Percentiles rank a stretch among this genome's conserved stretches.
Conservation (phyloP, 2,113 vertebrate genomes). For the Thalassarche chlororhynchos region DNA sequence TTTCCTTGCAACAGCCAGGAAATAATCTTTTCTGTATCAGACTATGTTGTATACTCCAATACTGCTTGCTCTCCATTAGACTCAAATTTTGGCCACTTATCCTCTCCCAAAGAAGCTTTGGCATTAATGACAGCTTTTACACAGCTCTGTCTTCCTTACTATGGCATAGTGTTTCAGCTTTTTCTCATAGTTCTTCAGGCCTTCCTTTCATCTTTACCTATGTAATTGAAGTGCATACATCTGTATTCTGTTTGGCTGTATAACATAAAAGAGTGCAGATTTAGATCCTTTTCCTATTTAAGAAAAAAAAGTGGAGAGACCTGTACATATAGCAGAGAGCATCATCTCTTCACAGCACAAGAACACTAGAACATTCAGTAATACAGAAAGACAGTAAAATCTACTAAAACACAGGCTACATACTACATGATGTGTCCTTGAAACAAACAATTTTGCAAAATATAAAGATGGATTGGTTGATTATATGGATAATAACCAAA, state of each 20-base stretch:
- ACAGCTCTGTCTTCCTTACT: neutral
- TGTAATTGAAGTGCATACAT: neutral
- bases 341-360: neutral
- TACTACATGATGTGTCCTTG: neutral
- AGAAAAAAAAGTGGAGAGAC: neutral
- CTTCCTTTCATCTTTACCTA: neutral
- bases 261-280: neutral
- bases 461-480: neutral
- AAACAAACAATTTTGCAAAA: neutral
- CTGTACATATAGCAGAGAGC: neutral
- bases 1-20: neutral
- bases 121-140: neutral
- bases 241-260: neutral
- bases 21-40: neutral
- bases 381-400: neutral
- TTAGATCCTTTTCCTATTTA: neutral
- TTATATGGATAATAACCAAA: neutral
- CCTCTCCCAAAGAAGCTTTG: neutral
- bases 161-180: neutral
- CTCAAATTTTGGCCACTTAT: neutral
- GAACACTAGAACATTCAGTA: neutral
- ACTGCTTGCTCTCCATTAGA: neutral
- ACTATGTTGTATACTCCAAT: rapidly evolving
- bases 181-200: neutral
- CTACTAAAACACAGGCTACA: neutral